These are phyloP conservation scores for Peucedramus taeniatus DNA, from an alignment of 2,113 vertebrate species.

Conservation along the genomic window DNA sequence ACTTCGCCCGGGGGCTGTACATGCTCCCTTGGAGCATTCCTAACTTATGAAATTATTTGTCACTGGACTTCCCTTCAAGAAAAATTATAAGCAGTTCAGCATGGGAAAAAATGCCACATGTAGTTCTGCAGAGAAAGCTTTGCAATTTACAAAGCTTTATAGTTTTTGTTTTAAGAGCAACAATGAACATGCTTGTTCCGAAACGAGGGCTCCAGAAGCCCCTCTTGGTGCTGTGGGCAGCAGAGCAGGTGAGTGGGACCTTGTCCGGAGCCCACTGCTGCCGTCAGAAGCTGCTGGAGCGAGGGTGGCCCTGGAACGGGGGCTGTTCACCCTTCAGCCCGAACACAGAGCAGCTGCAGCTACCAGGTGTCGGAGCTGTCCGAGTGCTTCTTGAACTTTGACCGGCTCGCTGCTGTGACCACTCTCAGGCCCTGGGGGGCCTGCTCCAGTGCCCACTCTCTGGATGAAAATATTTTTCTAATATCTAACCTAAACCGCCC, in stretches of 20 bases:
- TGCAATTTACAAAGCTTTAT: not conserved
- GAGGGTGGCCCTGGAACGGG: accelerated
- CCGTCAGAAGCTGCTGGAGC: not conserved
- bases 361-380: too few relatives aligned
- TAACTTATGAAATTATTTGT: not conserved
- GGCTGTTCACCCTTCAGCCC: too few relatives aligned
- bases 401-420: not conserved
- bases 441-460: not conserved
- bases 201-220: not conserved
- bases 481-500: not conserved
- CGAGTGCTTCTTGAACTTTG: not conserved
- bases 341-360: accelerated
- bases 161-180: not conserved
- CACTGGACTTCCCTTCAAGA: not conserved
- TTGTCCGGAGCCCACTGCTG: accelerated
- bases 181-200: accelerated
- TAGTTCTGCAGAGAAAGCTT: not conserved
- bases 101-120: not conserved
- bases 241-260: not conserved
- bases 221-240: too few relatives aligned
- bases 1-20: accelerated
- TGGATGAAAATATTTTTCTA: not conserved
- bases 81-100: not conserved
- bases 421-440: not conserved
- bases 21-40: accelerated